phyloP scores from a whole-genome alignment of 2,113 vertebrate species.

The Xenotilapia flavipinnis region DNA sequence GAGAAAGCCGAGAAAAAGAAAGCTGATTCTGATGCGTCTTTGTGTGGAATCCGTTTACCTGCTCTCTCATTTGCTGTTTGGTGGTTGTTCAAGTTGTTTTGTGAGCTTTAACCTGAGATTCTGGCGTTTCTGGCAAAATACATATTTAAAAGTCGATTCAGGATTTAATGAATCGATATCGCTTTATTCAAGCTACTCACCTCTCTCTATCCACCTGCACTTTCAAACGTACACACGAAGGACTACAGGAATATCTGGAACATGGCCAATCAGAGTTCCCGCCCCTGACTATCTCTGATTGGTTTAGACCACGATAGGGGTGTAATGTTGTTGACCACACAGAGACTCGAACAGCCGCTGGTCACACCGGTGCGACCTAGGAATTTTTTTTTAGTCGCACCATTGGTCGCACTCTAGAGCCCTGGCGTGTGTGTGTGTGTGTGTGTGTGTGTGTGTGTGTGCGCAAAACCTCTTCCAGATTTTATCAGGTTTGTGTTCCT shows the following conservation, averaged over 20 bases:
- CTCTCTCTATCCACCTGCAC: not conserved
- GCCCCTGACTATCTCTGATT: not conserved
- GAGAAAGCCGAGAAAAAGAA: no score
- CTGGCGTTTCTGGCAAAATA: not conserved
- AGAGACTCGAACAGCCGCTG: not conserved
- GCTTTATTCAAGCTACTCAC: not conserved
- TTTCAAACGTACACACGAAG: accelerated
- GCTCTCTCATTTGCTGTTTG: not conserved
- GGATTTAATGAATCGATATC: not conserved
- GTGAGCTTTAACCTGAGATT: not conserved
- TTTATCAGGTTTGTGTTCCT: not conserved
- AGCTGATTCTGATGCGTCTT: not conserved
- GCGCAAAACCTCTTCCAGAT: accelerated
- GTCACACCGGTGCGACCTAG: not conserved
- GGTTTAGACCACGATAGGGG: not conserved
- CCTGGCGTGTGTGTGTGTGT: no score
- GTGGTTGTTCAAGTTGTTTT: not conserved
- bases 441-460: accelerated
- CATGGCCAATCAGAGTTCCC: not conserved
- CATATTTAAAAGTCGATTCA: not conserved
- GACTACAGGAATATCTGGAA: not conserved
- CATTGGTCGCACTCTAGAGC: accelerated
- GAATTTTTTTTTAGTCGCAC: not conserved
- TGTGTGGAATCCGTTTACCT: not conserved
- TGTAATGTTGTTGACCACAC: not conserved